Percentiles rank a stretch among this genome's conserved stretches.
Conservation (phyloP, 2,797 vertebrate genomes). For the Sebastes oblongus region DNA sequence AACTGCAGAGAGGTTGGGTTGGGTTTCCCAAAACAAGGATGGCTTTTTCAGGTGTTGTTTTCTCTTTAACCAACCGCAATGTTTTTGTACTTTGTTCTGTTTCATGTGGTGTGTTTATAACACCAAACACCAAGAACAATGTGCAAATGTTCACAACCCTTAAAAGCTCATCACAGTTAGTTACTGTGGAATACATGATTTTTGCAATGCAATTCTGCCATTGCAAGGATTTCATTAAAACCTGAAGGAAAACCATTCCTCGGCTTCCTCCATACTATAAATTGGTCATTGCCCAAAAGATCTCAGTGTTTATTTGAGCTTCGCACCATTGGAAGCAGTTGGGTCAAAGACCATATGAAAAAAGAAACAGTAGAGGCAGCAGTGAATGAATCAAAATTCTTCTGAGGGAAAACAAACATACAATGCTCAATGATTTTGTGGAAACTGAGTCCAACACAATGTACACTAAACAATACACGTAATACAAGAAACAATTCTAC, state of each 20-base stretch:
- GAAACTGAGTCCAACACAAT: not conserved
- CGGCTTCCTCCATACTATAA: not conserved
- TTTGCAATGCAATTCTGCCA: not conserved
- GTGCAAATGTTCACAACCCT: not conserved
- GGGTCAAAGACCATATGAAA: not conserved
- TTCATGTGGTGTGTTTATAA: not conserved
- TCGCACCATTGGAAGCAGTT: slow-evolving; percentile 15
- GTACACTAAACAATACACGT: not conserved
- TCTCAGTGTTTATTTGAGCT: not conserved
- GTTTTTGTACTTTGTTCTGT: not conserved
- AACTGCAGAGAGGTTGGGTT: slow-evolving; percentile 36
- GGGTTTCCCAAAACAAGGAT: slow-evolving; percentile 27
- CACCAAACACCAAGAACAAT: not conserved
- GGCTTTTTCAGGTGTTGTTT: not conserved
- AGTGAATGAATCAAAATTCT: not conserved
- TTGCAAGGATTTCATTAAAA: not conserved
- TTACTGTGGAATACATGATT: not conserved
- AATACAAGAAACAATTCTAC: not conserved
- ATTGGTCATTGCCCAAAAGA: not conserved
- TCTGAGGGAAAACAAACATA: not conserved
- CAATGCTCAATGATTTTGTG: not conserved
- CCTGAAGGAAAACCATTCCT: not conserved
- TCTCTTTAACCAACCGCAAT: not conserved
- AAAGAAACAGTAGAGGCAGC: not conserved
- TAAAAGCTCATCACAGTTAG: not conserved